A percentile compares a stretch with the other conserved stretches of the same genome.
Conservation (phyloP, 2,888 invertebrate genomes). For the Drosophila neonasuta region DNA sequence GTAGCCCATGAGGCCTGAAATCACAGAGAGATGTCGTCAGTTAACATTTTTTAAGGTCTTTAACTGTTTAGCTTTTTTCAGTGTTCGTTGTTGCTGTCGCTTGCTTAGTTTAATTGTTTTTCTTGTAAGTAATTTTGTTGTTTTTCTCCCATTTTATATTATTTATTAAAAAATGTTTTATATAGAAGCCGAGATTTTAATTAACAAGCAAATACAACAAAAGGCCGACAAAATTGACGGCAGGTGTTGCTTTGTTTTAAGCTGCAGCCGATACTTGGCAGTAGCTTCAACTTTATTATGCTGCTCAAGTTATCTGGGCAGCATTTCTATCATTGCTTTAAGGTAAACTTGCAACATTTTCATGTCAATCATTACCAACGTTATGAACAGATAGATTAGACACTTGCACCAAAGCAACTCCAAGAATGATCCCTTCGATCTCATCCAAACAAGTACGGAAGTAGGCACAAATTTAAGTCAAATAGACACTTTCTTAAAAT, state of each 20-base stretch:
- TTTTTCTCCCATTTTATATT: conserved; percentile 72
- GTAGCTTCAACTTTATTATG: conserved; percentile 5
- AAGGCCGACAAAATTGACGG: conserved; percentile 61
- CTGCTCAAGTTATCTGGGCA: conserved; percentile 8
- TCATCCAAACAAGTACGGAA: not conserved
- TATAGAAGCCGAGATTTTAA: conserved; percentile 74
- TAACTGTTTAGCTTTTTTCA: conserved; percentile 63
- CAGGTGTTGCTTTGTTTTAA: conserved; percentile 62
- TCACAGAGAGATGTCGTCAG: conserved; percentile 61
- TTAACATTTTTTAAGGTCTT: conserved; percentile 78
- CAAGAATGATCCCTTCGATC: not conserved
- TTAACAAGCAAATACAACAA: conserved; percentile 46
- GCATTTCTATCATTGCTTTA: conserved; percentile 79
- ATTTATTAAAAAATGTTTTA: conserved; percentile 77
- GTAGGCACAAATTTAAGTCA: not conserved
- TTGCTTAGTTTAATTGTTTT: conserved; percentile 70
- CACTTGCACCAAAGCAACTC: not conserved
- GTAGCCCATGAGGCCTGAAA: conserved; percentile 59
- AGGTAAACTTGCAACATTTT: conserved; percentile 82
- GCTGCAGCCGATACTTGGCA: conserved; percentile 12
- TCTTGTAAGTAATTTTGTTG: conserved; percentile 73
- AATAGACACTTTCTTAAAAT: not conserved
- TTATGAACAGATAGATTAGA: not conserved
- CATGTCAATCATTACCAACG: conserved; percentile 42
- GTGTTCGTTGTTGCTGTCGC: conserved; percentile 13